Conservation (phyloP, 1,140 invertebrate species). For the Leptinotarsa lineolata region DNA sequence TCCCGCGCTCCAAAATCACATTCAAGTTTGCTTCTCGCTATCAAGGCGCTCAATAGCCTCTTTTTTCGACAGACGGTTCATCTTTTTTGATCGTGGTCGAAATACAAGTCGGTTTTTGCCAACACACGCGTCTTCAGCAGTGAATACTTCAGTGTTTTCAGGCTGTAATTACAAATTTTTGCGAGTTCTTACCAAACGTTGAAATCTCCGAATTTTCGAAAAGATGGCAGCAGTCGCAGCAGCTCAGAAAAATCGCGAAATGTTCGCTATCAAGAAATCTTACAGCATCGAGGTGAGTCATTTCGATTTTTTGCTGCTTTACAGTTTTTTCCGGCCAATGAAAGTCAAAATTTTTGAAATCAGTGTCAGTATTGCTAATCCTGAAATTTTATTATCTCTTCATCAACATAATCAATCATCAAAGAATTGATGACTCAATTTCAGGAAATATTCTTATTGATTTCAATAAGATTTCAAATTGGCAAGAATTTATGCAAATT, state of each 20-base stretch:
- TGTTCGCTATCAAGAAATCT: constrained; percentile 94
- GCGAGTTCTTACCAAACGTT: constrained; percentile 39
- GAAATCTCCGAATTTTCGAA: constrained; percentile 34
- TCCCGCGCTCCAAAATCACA: constrained; percentile 43
- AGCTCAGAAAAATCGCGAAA: constrained; percentile 88
- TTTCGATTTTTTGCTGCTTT: background rate
- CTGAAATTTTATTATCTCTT: too few relatives aligned
- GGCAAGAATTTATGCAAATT: too few relatives aligned
- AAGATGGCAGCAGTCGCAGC: constrained; percentile 82
- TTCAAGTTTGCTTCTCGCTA: constrained; percentile 50
- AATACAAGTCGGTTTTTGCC: constrained; percentile 19
- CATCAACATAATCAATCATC: too few relatives aligned
- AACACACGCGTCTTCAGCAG: constrained; percentile 43
- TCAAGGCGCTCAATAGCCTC: constrained; percentile 40
- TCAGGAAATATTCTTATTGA: too few relatives aligned
- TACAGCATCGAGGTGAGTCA: constrained; percentile 94
- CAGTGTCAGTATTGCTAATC: too few relatives aligned
- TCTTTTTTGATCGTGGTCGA: constrained; percentile 47
- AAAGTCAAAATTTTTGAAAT: background rate
- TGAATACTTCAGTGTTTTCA: constrained; percentile 47
- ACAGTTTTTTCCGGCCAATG: background rate
- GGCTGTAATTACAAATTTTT: constrained; percentile 43
- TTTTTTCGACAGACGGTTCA: constrained; percentile 50
- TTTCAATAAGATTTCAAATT: too few relatives aligned
- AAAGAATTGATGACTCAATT: too few relatives aligned